These are phyloP conservation scores for Calyptomena viridis DNA, from an alignment of 2,113 vertebrate species.

Conservation along the genomic window DNA sequence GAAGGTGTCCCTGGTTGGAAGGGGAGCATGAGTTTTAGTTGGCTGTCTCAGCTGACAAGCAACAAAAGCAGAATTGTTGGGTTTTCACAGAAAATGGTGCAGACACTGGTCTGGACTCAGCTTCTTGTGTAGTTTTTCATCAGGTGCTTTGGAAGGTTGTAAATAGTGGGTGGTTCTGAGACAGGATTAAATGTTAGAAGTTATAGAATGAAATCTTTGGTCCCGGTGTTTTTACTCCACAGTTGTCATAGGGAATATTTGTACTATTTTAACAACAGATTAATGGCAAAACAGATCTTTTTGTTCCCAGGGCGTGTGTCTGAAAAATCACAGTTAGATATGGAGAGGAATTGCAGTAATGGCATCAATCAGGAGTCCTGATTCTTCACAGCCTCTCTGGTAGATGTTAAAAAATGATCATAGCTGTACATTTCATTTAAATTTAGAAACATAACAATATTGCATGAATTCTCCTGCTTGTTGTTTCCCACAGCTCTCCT, in stretches of 20 bases:
- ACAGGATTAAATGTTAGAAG: neutral
- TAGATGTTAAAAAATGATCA: neutral
- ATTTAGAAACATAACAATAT: neutral
- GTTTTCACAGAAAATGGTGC: slow-evolving; percentile 30
- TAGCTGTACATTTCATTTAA: neutral
- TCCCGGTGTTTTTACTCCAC: neutral
- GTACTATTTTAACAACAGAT: neutral
- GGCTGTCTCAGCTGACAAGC: neutral
- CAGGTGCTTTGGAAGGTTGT: slow-evolving; percentile 49
- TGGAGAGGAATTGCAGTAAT: neutral
- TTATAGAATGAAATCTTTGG: neutral
- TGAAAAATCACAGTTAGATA: neutral
- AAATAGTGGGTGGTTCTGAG: slow-evolving; percentile 72
- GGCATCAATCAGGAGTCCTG: neutral
- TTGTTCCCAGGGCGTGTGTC: neutral
- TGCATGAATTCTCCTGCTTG: neutral
- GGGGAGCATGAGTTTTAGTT: neutral
- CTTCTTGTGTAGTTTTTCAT: neutral
- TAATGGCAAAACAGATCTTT: neutral
- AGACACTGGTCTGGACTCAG: neutral
- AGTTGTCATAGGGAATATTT: neutral
- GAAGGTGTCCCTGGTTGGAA: neutral
- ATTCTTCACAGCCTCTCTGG: neutral
- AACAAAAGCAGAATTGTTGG: neutral
- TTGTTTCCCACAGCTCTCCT: neutral